phyloP scores from a whole-genome alignment of 2,797 vertebrate species.

The Clamator glandarius region DNA sequence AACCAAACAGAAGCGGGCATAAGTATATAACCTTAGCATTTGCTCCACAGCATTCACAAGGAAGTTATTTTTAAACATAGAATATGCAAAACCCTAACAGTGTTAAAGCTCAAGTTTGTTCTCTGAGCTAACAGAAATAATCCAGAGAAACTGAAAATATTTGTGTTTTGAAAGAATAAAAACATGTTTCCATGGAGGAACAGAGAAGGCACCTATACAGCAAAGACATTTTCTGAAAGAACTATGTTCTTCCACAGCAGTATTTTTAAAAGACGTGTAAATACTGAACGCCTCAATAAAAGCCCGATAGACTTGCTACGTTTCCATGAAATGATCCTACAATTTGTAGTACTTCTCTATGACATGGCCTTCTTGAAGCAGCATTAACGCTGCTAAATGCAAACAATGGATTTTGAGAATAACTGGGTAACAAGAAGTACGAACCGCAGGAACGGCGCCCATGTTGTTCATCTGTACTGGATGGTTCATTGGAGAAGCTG shows the following conservation, averaged over 20 bases:
- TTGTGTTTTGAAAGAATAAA: neutral
- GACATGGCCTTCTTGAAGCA: neutral
- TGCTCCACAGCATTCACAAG: neutral
- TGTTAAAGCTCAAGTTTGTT: neutral
- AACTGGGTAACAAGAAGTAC: conserved; percentile 31
- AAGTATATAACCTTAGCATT: neutral
- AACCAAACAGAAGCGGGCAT: neutral
- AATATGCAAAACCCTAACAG: neutral
- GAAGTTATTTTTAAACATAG: neutral
- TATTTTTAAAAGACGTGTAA: neutral
- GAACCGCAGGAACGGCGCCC: conserved; percentile 90
- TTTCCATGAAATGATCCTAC: neutral
- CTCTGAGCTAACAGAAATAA: neutral
- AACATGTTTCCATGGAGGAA: neutral
- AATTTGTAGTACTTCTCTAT: neutral
- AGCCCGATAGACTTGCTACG: neutral
- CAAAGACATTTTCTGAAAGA: neutral
- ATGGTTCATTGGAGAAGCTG: conserved; percentile 94
- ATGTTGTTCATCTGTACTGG: conserved; percentile 93
- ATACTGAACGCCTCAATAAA: neutral
- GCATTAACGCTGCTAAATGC: neutral
- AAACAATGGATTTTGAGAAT: neutral
- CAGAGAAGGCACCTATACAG: neutral
- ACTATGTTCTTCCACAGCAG: neutral
- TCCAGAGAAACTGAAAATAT: neutral